Conservation (phyloP, 2,797 vertebrate species). For the Poeciliopsis turneri region DNA sequence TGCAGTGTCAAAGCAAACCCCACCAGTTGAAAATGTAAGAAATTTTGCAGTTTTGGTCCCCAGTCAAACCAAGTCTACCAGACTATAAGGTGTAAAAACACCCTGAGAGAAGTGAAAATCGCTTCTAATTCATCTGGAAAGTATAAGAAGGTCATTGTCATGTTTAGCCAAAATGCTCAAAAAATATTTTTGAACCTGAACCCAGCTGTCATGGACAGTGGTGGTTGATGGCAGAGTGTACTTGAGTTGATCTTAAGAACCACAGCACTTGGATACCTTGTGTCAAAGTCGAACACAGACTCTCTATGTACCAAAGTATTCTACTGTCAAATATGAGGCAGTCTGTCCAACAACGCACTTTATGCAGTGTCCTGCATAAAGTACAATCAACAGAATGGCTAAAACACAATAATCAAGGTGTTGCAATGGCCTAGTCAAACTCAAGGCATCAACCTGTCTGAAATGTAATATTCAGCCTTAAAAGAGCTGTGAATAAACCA, state of each 20-base stretch:
- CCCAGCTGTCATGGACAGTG: background rate
- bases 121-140: background rate
- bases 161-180: background rate
- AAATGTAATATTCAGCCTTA: background rate
- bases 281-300: background rate
- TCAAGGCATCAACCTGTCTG: background rate
- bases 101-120: background rate
- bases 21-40: no score
- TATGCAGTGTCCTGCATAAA: background rate
- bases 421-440: background rate
- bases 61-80: no score
- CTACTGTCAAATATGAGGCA: background rate
- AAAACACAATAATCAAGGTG: background rate
- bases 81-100: no score
- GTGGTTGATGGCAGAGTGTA: no score
- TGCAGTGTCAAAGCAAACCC: no score
- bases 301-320: background rate
- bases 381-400: background rate
- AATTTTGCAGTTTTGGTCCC: no score
- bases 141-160: background rate
- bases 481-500: background rate
- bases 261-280: background rate
- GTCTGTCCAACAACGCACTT: background rate
- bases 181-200: background rate
- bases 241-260: background rate